Base-by-base conservation (phyloP, 2,888 invertebrate genomes). In the Mythimna impura region DNA sequence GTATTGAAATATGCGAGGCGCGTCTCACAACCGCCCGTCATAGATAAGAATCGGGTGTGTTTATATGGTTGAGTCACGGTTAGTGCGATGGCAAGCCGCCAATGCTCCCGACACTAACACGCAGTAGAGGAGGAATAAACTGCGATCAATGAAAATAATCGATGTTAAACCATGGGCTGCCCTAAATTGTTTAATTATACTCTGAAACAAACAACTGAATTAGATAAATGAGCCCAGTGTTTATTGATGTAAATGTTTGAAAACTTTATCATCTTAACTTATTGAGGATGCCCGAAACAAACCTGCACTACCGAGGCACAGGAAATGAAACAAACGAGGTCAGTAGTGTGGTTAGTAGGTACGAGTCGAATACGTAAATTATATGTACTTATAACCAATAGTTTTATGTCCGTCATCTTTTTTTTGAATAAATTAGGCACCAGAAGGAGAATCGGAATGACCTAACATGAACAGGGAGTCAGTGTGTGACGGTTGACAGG, bases 11-110 rank as follows among this genome's bases (percentile, higher is more conserved):
- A 92, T 91, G 90, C 89, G 89, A 86, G 82, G 87, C 88, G 89
- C 87, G 88, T 88, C 88, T 88, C 88, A 87, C 88, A 86, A 87
- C 83, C 81, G 83, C 83, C 83, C 81, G 84, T 84, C 87, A 84
- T 88, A 86, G 89, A 85, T 82, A 82, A 87, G 88, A 89, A 88
- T 89, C 84, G 84, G 86, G 89, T 89, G 88, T 89, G 87, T 86
- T 85, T 87, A 87, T 88, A 86, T 85, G 86, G 87, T 87, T 91
- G 92, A 92, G 89, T 91, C 91, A 91, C 90, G 87, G 89, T 88
- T 88, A 87, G 86, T 87, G 89, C 82, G 87, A 90, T 94, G 94
- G 94, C 94, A 93, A 88, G 71, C 83, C 83, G 94, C 94, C 94
- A 94, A 93, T 89, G 86, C 88, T 89, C 86, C 88, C 87, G 87